A percentile compares a stretch with the other conserved stretches of the same genome.
These are phyloP conservation scores for Sericinus montela DNA, from an alignment of 2,888 invertebrate species.

Conservation along the genomic window DNA sequence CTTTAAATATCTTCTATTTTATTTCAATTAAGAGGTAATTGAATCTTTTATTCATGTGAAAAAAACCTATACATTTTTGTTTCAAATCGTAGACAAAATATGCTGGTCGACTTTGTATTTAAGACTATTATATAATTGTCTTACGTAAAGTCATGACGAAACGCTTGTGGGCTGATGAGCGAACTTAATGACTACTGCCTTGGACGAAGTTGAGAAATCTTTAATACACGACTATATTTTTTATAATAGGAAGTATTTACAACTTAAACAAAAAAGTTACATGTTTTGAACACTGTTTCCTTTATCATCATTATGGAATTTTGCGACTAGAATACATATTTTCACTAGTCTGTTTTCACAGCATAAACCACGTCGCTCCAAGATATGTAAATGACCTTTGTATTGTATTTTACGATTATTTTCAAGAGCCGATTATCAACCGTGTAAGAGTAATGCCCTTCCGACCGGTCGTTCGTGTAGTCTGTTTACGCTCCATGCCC, in stretches of 20 bases:
- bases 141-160: conserved; percentile 66
- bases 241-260: conserved; percentile 11
- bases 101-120: conserved; percentile 26
- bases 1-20: too few relatives aligned
- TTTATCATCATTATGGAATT: conserved; percentile 3
- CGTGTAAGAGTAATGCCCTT: conserved; percentile 58
- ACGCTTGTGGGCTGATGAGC: conserved; percentile 46
- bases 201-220: conserved; percentile 27
- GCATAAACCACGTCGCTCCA: neutral
- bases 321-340: neutral
- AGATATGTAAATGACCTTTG: conserved; percentile 12
- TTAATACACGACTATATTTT: conserved; percentile 16
- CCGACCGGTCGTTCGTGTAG: conserved; percentile 54
- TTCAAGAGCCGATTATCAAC: conserved; percentile 37
- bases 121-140: conserved; percentile 51
- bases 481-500: conserved; percentile 55
- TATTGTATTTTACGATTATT: conserved; percentile 22
- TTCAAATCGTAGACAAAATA: neutral
- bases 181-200: conserved; percentile 53
- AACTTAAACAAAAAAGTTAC: conserved; percentile 1
- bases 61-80: too few relatives aligned
- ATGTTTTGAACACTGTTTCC: conserved; percentile 8
- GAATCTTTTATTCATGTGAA: too few relatives aligned
- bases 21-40: too few relatives aligned
- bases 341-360: neutral